Evolutionary conservation across 1,140 invertebrate species (phyloP).

Genomic region (Popillia japonica): DNA sequence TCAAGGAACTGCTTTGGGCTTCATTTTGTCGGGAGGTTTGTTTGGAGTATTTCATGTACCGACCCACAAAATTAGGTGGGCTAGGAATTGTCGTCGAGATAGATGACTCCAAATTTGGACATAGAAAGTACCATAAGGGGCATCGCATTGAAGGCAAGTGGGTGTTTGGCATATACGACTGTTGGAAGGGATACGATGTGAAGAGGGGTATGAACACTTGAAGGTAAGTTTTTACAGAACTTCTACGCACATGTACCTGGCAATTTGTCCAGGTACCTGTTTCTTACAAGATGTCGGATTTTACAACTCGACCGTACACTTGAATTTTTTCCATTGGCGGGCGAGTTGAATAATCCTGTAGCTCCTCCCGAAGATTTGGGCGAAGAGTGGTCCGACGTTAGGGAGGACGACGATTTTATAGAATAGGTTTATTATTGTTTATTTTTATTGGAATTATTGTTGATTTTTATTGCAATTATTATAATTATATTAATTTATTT

Average conservation of each 20-base stretch:
- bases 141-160: constrained; percentile 56
- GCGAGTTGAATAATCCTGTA: not conserved
- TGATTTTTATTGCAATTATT: no score
- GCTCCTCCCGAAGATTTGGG: not conserved
- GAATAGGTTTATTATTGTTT: no score
- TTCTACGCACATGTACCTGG: not conserved
- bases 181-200: constrained; percentile 24
- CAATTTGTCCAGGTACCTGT: not conserved
- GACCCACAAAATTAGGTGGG: constrained; percentile 39
- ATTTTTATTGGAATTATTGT: no score
- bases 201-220: not conserved
- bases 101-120: constrained; percentile 53
- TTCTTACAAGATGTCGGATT: not conserved
- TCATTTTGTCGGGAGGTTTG: not conserved
- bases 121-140: constrained; percentile 54
- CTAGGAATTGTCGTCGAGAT: constrained; percentile 49
- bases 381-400: not conserved
- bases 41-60: not conserved
- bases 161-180: constrained; percentile 57
- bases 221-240: not conserved
- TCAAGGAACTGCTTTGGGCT: not conserved
- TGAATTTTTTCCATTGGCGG: not conserved
- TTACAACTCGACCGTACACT: not conserved
- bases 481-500: no score
- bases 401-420: no score